These are phyloP conservation scores for Otis tarda DNA, from an alignment of 2,113 vertebrate species.

Conservation along the genomic window DNA sequence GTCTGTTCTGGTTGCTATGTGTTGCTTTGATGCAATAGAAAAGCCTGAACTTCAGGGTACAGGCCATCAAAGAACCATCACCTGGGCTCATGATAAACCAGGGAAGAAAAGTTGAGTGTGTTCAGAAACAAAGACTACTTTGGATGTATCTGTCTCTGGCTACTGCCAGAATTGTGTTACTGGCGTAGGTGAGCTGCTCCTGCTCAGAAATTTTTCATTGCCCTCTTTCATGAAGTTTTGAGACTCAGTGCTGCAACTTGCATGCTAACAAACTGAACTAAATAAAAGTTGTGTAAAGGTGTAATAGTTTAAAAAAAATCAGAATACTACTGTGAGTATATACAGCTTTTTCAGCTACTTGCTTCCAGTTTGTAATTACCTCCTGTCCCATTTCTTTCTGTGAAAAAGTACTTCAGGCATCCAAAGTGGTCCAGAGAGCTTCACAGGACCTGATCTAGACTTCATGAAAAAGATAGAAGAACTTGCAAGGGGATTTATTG, in stretches of 20 bases:
- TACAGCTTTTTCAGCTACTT: not conserved
- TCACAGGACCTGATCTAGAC: not conserved
- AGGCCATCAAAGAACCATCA: not conserved
- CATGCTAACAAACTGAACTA: not conserved
- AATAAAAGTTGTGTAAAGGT: not conserved
- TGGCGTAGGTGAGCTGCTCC: not conserved
- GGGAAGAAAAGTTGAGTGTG: not conserved
- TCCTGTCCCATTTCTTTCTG: not conserved
- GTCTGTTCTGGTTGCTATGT: not conserved
- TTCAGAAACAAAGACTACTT: not conserved
- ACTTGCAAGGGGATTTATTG: conserved; percentile 54
- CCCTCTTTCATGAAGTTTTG: not conserved
- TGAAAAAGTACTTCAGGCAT: conserved; percentile 6
- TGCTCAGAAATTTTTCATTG: not conserved
- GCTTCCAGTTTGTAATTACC: not conserved
- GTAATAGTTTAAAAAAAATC: not conserved
- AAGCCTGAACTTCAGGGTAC: not conserved
- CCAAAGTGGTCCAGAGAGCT: not conserved
- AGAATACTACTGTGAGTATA: not conserved
- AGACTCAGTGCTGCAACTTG: not conserved
- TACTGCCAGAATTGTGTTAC: not conserved
- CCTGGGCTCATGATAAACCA: not conserved
- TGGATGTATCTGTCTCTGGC: not conserved
- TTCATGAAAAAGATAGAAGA: conserved; percentile 69
- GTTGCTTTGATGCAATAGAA: not conserved